phyloP scores from a whole-genome alignment of 2,797 vertebrate species.

The Microcaecilia unicolor region DNA sequence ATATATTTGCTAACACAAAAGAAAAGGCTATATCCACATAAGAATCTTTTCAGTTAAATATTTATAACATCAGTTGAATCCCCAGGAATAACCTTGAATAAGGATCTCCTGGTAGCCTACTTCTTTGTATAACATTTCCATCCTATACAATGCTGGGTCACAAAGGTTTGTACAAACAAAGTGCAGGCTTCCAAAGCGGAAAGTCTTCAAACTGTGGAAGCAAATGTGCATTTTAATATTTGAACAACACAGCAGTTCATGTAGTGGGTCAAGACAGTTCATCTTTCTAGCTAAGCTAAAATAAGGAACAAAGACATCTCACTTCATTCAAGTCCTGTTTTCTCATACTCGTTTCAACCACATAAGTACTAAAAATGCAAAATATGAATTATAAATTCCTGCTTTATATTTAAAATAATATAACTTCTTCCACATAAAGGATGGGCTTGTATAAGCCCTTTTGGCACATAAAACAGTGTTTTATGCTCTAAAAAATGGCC shows the following conservation, averaged over 20 bases:
- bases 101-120: slow-evolving; percentile 3
- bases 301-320: too few species aligned
- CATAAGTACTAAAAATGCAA: too few species aligned
- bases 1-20: not conserved
- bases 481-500: too few species aligned
- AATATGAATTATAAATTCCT: too few species aligned
- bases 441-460: too few species aligned
- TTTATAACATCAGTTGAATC: slow-evolving; percentile 5
- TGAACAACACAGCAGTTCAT: not conserved
- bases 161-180: slow-evolving; percentile 7
- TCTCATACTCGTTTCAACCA: too few species aligned
- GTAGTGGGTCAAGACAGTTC: not conserved
- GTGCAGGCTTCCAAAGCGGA: not conserved
- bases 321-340: too few species aligned
- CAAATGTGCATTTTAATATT: slow-evolving; percentile 9
- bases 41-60: slow-evolving; percentile 16
- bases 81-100: slow-evolving; percentile 15
- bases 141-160: not conserved
- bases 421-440: too few species aligned
- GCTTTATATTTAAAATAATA: too few species aligned
- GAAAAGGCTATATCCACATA: not conserved
- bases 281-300: not conserved
- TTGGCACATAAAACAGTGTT: too few species aligned
- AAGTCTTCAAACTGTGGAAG: not conserved
- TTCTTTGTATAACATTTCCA: slow-evolving; percentile 1